Conservation (phyloP, 2,888 invertebrate genomes). For the Drosophila kuntzei region DNA sequence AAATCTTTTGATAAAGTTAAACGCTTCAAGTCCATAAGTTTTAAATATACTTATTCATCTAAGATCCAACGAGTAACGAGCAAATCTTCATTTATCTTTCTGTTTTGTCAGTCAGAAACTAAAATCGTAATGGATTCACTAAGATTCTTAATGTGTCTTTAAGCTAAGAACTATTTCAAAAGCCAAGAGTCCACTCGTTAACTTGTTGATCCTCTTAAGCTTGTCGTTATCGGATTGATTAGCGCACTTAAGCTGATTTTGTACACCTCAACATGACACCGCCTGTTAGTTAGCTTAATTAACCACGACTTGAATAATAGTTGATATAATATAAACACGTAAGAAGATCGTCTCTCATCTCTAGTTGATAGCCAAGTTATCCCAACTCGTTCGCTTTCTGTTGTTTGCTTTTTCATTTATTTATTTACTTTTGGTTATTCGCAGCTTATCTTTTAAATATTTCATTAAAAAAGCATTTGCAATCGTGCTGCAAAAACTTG, state of each 20-base stretch:
- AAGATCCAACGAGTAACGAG: no score
- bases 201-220: not conserved
- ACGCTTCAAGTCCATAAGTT: no score
- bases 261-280: conserved; percentile 2
- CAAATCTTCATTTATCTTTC: not conserved
- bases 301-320: conserved; percentile 24
- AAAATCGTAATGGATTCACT: not conserved
- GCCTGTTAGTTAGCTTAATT: conserved; percentile 5
- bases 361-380: conserved; percentile 25
- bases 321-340: conserved; percentile 7
- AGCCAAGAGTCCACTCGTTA: not conserved
- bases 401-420: conserved; percentile 29
- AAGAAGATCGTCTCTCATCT: conserved; percentile 21
- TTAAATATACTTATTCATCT: no score
- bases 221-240: conserved; percentile 6
- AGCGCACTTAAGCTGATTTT: conserved; percentile 18
- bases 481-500: conserved; percentile 67
- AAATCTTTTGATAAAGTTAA: no score
- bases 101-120: not conserved
- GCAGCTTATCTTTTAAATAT: conserved; percentile 71
- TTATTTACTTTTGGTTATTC: conserved; percentile 48
- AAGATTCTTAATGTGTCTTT: not conserved
- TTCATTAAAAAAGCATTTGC: conserved; percentile 81
- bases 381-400: conserved; percentile 33
- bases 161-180: not conserved